Evolutionary conservation across 2,888 invertebrate species (phyloP), one percentile per base, ranked within the genome.

Genomic region (Eudasyphora cyanicolor): DNA sequence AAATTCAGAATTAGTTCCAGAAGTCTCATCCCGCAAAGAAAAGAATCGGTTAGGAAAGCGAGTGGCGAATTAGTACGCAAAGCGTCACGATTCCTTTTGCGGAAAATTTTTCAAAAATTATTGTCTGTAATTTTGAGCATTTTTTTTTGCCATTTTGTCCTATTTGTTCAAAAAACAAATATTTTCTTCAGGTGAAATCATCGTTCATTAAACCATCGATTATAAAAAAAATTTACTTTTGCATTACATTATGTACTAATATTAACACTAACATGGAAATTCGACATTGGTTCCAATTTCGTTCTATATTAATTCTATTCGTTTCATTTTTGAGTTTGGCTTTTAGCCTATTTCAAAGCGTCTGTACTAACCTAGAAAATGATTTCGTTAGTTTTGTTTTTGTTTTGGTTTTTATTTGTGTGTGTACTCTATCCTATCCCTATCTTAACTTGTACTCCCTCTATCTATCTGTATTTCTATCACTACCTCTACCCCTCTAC

Each of bases 281-380:
- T 38, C 42, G 5, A 10, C 86, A 88, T 90, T 90, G 88, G 88
- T 87, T 87, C 73, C 81, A 90, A 90, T 90, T 90, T 90, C 90
- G 89, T 90, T 51, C 51, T 51, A 19, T 51, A 51, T 51, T 35
- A 35, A 5, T 10, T 57, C 24, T 57, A 27, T 7, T 54, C 14
- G 10, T 54, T 21, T 57, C 24, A 14, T 35, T 67, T 67, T 67
- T 57, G 64, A 57, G 32, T 62, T 32, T n/a, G n/a, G n/a, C n/a
- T n/a, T 62, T 17, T 14, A 35, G 21, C 35, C 21, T 64, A 7
- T n/a, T n/a, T n/a, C n/a, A n/a, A n/a, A n/a, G n/a, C n/a, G 21
- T 67, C 67, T 35, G 64, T 64, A 17, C 82, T 76, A 84, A 86
- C 81, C 17, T 42, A 86, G 78, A 85, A 51, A 1, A 32, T 42